Conservation (phyloP, 2,888 invertebrate genomes). For the Furcula furcula region DNA sequence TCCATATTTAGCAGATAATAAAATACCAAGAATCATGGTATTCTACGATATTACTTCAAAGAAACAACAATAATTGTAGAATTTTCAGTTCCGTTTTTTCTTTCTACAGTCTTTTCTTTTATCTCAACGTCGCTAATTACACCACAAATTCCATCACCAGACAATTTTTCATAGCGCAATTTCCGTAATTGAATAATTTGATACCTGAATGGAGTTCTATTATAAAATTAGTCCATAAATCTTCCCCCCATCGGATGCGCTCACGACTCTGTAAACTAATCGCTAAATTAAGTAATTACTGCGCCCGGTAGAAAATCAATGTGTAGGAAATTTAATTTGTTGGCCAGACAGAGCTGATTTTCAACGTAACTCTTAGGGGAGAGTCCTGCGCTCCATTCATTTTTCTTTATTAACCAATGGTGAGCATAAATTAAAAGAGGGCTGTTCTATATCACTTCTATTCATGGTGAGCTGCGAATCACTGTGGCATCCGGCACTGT, state of each 20-base stretch:
- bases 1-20: constrained; percentile 6
- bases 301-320: constrained; percentile 65
- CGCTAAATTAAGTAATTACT: constrained; percentile 71
- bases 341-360: constrained; percentile 51
- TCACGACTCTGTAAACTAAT: constrained; percentile 65
- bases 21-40: no score
- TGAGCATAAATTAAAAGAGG: constrained; percentile 36
- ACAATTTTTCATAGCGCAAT: constrained; percentile 28
- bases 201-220: constrained; percentile 37
- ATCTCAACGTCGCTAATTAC: not conserved
- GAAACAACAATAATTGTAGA: no score
- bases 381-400: constrained; percentile 32
- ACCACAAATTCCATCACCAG: constrained; percentile 8
- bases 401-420: constrained; percentile 48
- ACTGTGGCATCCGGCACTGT: constrained; percentile 1
- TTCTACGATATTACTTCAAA: no score
- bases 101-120: no score
- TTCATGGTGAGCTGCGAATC: constrained; percentile 25
- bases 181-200: constrained; percentile 39
- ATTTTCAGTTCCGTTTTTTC: no score
- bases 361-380: constrained; percentile 47
- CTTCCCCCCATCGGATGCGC: constrained; percentile 51
- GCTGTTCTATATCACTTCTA: constrained; percentile 38
- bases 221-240: constrained; percentile 57
- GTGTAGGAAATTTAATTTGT: constrained; percentile 70